Base-by-base conservation (phyloP, 2,797 vertebrate genomes). In the Micropoecilia bifurca region DNA sequence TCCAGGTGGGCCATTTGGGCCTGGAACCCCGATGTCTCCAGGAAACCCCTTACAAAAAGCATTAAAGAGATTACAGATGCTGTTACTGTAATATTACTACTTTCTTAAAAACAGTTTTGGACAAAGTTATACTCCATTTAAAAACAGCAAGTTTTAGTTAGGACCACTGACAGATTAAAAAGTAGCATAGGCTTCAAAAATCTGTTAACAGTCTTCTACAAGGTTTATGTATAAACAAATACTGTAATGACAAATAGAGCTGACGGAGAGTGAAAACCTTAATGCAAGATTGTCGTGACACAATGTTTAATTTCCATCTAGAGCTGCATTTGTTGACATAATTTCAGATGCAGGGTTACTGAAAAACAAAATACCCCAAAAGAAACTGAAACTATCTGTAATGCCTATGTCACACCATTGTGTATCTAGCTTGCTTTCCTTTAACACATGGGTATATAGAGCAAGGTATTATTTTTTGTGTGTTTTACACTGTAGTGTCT, bases 11-110 rank as follows among this genome's bases (percentile, higher is more conserved):
- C 98, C 98, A 30, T 99, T 99, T 41, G 97, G 95, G 77, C 98
- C 98, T 85, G 98, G 99, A 79, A 95, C 82, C 61, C 99, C 99
- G 85, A 99, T 99, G 92, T 99, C 98, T 86, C 99, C 99, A 53
- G 99, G 99, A 95, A 99, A 99, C 50, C 99, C 99, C 99, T 99
- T 88, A 81, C 71, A 90, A 92, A 94, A 71, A 71, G 43, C 12
- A 87, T 78, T 16, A 89, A 20, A 85, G 13, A 55, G 36, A 47
- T 77, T 7, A 59, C 9, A 77, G 12, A 41, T 41, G 2, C 4
- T 61, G 57, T 14, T 30, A 28, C 12, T 61, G 57, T 30, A 61
- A 4, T 55, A 4, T 6, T 5, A 18, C 47, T 59, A 25, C 28
- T 75, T 50, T 75, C 30, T 43, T 61, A 25, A 25, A 53, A 25